Evolutionary conservation across 1,140 invertebrate species (phyloP).

Genomic region (Papilio machaon): DNA sequence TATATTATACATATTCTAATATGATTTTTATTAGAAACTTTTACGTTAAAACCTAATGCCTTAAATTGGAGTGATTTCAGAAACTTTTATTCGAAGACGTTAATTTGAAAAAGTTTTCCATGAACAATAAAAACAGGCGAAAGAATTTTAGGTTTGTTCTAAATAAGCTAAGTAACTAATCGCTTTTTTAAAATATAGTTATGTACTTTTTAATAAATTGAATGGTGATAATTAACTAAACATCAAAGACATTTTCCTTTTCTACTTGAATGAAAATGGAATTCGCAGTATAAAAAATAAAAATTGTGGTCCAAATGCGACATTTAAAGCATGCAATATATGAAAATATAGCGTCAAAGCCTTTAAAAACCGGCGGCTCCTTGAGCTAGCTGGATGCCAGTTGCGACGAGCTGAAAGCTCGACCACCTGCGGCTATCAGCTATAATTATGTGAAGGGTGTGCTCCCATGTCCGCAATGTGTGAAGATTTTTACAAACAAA

Average conservation of each 20-base stretch:
- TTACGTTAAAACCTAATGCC: not conserved
- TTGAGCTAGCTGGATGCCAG: no score
- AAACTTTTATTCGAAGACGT: not conserved
- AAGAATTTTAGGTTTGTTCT: slow-evolving; percentile 5
- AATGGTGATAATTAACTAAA: not conserved
- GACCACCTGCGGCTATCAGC: no score
- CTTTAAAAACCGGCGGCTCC: no score
- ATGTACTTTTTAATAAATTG: not conserved
- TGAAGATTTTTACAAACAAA: no score
- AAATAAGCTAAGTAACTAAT: not conserved
- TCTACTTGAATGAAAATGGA: not conserved
- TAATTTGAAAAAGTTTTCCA: slow-evolving; percentile 10
- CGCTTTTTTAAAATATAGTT: not conserved
- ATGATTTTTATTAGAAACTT: not conserved
- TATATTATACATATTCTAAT: not conserved
- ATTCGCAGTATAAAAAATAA: not conserved
- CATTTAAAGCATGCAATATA: not conserved
- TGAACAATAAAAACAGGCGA: slow-evolving; percentile 1
- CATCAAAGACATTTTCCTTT: not conserved
- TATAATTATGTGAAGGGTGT: no score
- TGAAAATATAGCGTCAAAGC: not conserved
- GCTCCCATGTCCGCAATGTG: no score
- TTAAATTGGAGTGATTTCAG: not conserved
- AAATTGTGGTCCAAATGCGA: not conserved
- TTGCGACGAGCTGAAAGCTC: no score